Base-by-base conservation (phyloP, 2,797 vertebrate genomes). In the Microcaecilia unicolor region DNA sequence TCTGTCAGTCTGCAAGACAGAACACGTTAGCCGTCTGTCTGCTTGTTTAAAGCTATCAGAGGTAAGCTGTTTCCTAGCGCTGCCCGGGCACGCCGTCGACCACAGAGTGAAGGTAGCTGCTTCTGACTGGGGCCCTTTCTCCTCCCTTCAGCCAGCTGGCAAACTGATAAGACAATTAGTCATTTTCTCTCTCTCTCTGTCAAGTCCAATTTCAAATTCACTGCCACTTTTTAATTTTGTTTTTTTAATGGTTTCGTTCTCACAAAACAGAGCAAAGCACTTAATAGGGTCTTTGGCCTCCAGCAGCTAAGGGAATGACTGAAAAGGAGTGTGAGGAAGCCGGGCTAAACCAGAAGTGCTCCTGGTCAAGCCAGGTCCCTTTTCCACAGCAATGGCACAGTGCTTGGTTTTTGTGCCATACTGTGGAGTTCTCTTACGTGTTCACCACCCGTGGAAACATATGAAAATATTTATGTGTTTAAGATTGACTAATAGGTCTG, bases 51-150 rank as follows among this genome's bases (percentile, higher is more conserved):
- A 60, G 75, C 74, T 76, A 68, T 71, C 81, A 80, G 38, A 43
- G 34, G 76, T 62, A n/a, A 56, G 60, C 55, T 46, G 71, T 52
- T 64, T 63, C 72, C 63, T 26, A 45, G 18, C 11, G 73, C 78
- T 72, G 93, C 80, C 76, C 47, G 11, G 71, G 77, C 93, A 86
- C 24, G 91, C 76, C 44, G n/a, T n/a, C n/a, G n/a, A n/a, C n/a
- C n/a, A n/a, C n/a, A n/a, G n/a, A n/a, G n/a, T n/a, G n/a, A n/a
- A n/a, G n/a, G n/a, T n/a, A n/a, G n/a, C n/a, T n/a, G n/a, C n/a
- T n/a, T n/a, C n/a, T n/a, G n/a, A n/a, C n/a, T n/a, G n/a, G n/a
- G n/a, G 37, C 46, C 32, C 12, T 54, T 64, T 55, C 2, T 1
- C 57, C 58, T 26, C 17, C 7, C 36, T n/a, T n/a, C 4, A 3